These are phyloP conservation scores for Microdon myrmicae DNA, from an alignment of 2,888 invertebrate species.

Conservation along the genomic window DNA sequence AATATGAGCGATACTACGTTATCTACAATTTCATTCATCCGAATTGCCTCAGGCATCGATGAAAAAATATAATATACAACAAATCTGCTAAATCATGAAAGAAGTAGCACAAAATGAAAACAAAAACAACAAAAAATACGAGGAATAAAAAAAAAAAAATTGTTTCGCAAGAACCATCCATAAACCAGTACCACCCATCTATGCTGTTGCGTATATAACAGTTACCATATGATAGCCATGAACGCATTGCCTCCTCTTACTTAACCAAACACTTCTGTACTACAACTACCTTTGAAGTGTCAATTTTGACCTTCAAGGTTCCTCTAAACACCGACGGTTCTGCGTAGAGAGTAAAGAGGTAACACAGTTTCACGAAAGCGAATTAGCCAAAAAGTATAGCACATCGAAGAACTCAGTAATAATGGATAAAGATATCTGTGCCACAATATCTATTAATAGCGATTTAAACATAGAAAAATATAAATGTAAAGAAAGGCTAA, in stretches of 20 bases:
- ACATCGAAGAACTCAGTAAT: slow-evolving; percentile 3
- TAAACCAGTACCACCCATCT: slow-evolving; percentile 33
- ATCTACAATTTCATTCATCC: too few species aligned
- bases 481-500: slow-evolving; percentile 48
- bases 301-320: slow-evolving; percentile 67
- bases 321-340: slow-evolving; percentile 56
- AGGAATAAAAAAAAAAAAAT: slow-evolving; percentile 3
- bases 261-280: slow-evolving; percentile 27
- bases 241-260: slow-evolving; percentile 16
- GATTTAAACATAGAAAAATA: slow-evolving; percentile 53
- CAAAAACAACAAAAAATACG: slow-evolving; percentile 2
- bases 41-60: too few species aligned
- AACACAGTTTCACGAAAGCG: slow-evolving; percentile 45
- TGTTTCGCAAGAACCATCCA: slow-evolving; percentile 21
- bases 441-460: slow-evolving; percentile 64
- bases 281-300: slow-evolving; percentile 56
- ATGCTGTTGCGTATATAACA: slow-evolving; percentile 50
- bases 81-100: too few species aligned
- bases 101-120: not conserved
- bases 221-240: slow-evolving; percentile 20
- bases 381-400: slow-evolving; percentile 23
- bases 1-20: too few species aligned
- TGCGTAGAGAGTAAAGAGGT: slow-evolving; percentile 56
- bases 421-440: slow-evolving; percentile 65
- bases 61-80: too few species aligned